Conservation (phyloP, 2,113 vertebrate genomes). For the Pangasianodon gigas region DNA sequence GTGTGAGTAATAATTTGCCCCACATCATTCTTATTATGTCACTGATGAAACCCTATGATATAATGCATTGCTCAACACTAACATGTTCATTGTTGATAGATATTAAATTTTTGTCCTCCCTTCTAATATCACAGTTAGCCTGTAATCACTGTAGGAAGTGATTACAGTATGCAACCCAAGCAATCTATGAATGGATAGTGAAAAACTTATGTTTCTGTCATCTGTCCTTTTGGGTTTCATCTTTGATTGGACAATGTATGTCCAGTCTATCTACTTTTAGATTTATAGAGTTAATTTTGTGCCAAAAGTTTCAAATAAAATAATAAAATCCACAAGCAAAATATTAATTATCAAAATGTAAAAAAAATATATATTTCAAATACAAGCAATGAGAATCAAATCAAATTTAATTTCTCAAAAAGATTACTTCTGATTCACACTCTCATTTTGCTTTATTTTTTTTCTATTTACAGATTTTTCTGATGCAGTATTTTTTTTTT, state of each 20-base stretch:
- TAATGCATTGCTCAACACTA: not conserved
- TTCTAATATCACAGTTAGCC: not conserved
- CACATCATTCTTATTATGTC: not conserved
- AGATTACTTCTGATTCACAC: no score
- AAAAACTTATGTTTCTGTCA: not conserved
- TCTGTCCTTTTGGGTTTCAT: not conserved
- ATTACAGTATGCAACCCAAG: not conserved
- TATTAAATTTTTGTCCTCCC: not conserved
- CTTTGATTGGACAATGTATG: no score
- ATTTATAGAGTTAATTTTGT: no score
- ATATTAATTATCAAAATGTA: no score
- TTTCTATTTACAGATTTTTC: no score
- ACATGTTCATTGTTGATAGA: not conserved
- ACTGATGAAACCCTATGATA: not conserved
- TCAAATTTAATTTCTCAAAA: no score
- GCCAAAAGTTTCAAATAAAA: not conserved
- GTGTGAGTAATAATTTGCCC: no score
- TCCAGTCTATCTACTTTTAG: no score
- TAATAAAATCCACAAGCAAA: no score
- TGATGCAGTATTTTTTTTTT: not conserved
- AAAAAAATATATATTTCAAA: no score
- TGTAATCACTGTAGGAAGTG: not conserved
- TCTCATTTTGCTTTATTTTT: no score
- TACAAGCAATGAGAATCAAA: no score
- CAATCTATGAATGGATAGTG: not conserved